Evolutionary conservation across 2,797 vertebrate species (phyloP).

Genomic region (Coregonus suidteri): DNA sequence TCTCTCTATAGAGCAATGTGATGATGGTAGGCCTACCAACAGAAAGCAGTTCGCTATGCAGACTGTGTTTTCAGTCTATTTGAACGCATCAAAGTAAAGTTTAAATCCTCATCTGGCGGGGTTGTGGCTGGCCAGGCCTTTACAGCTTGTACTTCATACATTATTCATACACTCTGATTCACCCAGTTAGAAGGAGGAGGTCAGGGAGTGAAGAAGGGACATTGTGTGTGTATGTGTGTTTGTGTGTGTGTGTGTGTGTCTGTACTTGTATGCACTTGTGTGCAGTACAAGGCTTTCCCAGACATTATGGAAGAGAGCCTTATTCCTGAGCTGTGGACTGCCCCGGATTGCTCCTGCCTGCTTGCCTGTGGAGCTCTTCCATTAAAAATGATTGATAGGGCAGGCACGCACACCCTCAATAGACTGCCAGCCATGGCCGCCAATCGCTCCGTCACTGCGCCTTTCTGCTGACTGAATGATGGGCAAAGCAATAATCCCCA

Average conservation of each 20-base stretch:
- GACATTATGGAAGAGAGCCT: not conserved
- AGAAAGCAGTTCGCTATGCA: not conserved
- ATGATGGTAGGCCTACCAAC: not conserved
- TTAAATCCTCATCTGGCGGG: conserved; percentile 31
- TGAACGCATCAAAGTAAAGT: conserved; percentile 18
- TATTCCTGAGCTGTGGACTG: not conserved
- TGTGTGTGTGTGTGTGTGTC: not conserved
- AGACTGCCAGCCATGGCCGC: conserved; percentile 57
- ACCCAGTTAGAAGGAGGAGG: conserved; percentile 24
- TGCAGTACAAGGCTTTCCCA: not conserved
- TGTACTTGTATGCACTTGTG: not conserved
- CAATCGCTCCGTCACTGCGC: conserved; percentile 50
- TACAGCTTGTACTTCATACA: conserved; percentile 51
- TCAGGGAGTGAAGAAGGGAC: conserved; percentile 10
- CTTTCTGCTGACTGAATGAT: conserved; percentile 83
- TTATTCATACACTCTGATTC: conserved; percentile 50
- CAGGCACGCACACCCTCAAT: conserved; percentile 44
- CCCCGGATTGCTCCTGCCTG: not conserved
- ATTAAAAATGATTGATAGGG: conserved; percentile 78
- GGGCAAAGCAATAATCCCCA: conserved; percentile 79
- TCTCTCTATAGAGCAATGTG: not conserved
- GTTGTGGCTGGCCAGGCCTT: conserved; percentile 31
- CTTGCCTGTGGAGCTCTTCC: conserved; percentile 72
- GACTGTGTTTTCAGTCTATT: not conserved
- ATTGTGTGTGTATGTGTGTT: not conserved